Evolutionary conservation across 2,113 vertebrate species (phyloP).

Genomic region (Epinephelus lanceolatus): DNA sequence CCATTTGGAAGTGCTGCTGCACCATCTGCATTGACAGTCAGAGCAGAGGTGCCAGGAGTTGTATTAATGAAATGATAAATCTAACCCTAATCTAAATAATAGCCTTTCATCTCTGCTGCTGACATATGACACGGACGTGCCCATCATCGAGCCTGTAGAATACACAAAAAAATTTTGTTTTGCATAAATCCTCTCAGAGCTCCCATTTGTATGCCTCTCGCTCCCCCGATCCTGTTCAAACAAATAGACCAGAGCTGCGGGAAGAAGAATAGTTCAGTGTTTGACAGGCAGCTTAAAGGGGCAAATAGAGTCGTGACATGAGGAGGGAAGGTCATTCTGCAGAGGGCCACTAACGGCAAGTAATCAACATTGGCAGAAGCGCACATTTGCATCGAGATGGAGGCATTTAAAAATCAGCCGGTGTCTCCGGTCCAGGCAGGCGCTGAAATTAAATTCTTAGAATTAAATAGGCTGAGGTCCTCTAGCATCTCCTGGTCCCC

Average conservation of each 20-base stretch:
- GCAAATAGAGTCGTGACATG: constrained; percentile 69
- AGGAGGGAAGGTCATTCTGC: constrained; percentile 67
- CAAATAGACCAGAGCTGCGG: constrained; percentile 46
- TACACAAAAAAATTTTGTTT: constrained; percentile 23
- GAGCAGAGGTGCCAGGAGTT: constrained; percentile 13
- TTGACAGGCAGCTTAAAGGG: constrained; percentile 75
- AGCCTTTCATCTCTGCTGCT: constrained; percentile 42
- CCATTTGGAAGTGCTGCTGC: constrained; percentile 51
- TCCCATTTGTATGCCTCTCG: constrained; percentile 48
- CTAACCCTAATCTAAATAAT: constrained; percentile 60
- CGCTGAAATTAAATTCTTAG: constrained; percentile 55
- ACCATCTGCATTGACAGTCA: constrained; percentile 2
- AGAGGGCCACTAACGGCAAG: constrained; percentile 53
- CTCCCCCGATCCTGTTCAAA: constrained; percentile 38
- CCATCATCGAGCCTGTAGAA: constrained; percentile 50
- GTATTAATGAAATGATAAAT: constrained; percentile 43
- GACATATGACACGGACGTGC: constrained; percentile 56
- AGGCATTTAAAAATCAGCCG: constrained; percentile 58
- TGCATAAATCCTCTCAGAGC: constrained; percentile 58
- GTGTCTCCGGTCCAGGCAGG: constrained; percentile 15
- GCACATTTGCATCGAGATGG: constrained; percentile 74
- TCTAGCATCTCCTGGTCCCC: neutral
- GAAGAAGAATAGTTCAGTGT: constrained; percentile 47
- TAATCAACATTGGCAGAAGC: constrained; percentile 68
- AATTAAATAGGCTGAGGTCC: constrained; percentile 44